These are phyloP conservation scores for Hemiprocne comata DNA, from an alignment of 2,113 vertebrate species.

Conservation along the genomic window DNA sequence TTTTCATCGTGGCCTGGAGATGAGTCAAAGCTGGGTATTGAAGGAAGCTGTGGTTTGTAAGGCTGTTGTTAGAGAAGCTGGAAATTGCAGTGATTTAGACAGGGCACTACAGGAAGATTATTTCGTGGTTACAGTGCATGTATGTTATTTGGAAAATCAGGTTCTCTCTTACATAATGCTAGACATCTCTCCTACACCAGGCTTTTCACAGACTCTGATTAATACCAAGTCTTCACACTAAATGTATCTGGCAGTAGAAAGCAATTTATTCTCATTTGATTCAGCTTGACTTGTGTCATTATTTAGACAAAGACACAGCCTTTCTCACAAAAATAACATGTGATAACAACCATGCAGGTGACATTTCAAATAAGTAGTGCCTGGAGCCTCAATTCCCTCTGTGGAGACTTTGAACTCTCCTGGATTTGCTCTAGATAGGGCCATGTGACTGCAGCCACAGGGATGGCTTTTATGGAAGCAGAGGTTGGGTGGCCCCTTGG, in stretches of 20 bases:
- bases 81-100: slow-evolving; percentile 39
- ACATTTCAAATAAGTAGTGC: neutral
- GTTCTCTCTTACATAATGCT: slow-evolving; percentile 31
- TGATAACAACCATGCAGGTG: neutral
- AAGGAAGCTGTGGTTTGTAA: slow-evolving; percentile 34
- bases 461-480: neutral
- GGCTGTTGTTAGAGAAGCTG: neutral
- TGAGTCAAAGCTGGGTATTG: neutral
- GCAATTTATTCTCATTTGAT: neutral
- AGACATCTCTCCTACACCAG: slow-evolving; percentile 25
- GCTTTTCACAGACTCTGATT: neutral
- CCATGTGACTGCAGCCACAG: neutral
- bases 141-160: slow-evolving; percentile 11
- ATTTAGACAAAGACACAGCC: neutral
- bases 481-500: neutral
- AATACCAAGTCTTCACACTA: neutral
- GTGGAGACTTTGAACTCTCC: neutral
- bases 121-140: neutral
- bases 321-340: neutral
- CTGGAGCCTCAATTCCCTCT: neutral
- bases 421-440: neutral
- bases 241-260: neutral
- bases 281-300: neutral
- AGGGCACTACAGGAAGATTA: neutral
- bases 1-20: neutral